phyloP scores from a whole-genome alignment of 1,140 invertebrate species.

The Aphis craccivora region DNA sequence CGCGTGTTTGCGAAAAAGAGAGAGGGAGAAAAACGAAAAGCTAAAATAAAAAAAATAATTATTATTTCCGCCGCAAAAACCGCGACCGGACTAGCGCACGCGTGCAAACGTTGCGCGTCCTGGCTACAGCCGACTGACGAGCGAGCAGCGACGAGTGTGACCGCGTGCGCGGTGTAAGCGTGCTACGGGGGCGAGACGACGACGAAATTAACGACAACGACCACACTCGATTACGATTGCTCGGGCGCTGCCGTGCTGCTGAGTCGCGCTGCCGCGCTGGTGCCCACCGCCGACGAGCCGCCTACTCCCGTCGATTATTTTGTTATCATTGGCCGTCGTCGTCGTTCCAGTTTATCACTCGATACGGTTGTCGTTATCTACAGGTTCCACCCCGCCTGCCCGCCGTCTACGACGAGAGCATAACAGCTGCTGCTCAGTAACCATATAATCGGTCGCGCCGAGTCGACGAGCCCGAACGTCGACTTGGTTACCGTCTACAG shows the following conservation, averaged over 20 bases:
- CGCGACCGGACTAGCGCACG: not conserved
- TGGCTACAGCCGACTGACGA: not conserved
- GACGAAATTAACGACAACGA: not conserved
- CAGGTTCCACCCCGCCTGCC: not conserved
- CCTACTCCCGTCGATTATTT: not conserved
- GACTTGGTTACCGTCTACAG: not conserved
- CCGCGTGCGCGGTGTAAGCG: not conserved
- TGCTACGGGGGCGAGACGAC: not conserved
- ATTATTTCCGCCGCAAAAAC: not conserved
- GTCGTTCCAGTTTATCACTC: not conserved
- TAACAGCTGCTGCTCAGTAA: not conserved
- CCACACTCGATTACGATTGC: not conserved
- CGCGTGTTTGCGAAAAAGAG: not conserved
- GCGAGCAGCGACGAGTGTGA: not conserved
- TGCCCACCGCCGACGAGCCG: not conserved
- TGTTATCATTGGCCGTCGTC: not conserved
- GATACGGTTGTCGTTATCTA: not conserved
- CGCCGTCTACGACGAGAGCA: not conserved
- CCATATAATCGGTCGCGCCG: not conserved
- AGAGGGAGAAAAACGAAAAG: not conserved
- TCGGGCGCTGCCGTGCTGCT: not conserved
- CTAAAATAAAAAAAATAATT: not conserved
- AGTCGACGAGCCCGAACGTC: not conserved
- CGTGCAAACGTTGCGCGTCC: not conserved
- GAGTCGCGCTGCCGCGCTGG: not conserved